Evolutionary conservation across 1,140 invertebrate species (phyloP), one percentile per base, ranked within the genome.

Genomic region (Pomacea maculata): DNA sequence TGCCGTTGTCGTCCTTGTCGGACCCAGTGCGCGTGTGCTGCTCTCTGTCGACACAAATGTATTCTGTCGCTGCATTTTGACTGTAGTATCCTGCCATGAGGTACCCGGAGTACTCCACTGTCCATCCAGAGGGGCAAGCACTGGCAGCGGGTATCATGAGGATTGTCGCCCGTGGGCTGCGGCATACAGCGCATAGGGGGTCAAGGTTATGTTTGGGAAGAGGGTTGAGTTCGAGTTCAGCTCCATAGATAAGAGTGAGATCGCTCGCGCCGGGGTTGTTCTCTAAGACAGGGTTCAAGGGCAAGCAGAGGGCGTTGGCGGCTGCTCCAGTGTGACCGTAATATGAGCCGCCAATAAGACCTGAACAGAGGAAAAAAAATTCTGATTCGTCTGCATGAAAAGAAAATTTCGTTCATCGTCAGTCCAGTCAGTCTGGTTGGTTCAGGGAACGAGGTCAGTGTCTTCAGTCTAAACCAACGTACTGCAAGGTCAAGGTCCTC

Each of bases 91-190:
- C 77, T 45, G 82, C 65, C 79, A 80, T 84, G 11, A 87, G 77
- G 72, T 81, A 81, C 0, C 86, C 86, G 15, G n/a, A 29, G 64
- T 87, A 87, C 64, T 84, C 83, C 57, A 63, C 9, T 3, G 67
- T 83, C 86, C 86, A 87, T 7, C 84, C 84, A 25, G 75, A 1
- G 11, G 72, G 78, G 65, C 86, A 86, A 14, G n/a, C 55, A 11
- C 72, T 83, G 11, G 76, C 71, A 34, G 82, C 86, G 15, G 86
- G 86, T 8, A 87, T 78, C 84, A 86, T 87, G 55, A 85, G n/a
- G 45, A 17, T 67, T 12, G 80, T 83, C 17, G 63, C 45, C 57
- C 80, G 75, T 10, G 57, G 29, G 54, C 65, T 34, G n/a, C 65
- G 70, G 72, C 85, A 85, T 12, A 84, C 85, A 25, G 63, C 67